phyloP scores from a whole-genome alignment of 2,888 invertebrate genomes.

The Drosophila setosimentum region DNA sequence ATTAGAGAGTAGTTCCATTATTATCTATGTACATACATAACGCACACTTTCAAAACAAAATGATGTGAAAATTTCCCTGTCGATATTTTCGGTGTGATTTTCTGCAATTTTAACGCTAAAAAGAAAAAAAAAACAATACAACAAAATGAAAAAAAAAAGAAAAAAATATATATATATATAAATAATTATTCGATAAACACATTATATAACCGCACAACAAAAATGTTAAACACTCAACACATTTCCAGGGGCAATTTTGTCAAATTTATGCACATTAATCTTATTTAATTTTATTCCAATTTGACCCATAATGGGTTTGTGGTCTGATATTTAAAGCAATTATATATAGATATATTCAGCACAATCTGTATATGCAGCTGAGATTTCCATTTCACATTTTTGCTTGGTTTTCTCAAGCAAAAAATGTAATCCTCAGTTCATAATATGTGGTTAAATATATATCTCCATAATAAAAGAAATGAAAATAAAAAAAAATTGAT shows the following conservation, averaged over 20 bases:
- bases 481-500: constrained; percentile 3
- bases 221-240: constrained; percentile 23
- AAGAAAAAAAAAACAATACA: constrained; percentile 12
- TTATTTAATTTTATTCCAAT: background rate
- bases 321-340: background rate
- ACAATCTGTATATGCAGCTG: constrained; percentile 1
- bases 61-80: constrained; percentile 16
- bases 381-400: constrained; percentile 7
- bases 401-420: constrained; percentile 12
- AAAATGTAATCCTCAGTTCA: constrained; percentile 19
- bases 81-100: constrained; percentile 83
- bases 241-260: constrained; percentile 16
- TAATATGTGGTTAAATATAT: background rate
- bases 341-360: background rate
- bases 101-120: constrained; percentile 84
- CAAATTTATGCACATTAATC: background rate
- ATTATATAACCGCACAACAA: constrained; percentile 48
- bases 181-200: constrained; percentile 28
- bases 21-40: background rate
- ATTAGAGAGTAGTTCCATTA: background rate
- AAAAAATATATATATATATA: constrained; percentile 12
- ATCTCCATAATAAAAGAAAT: constrained; percentile 5
- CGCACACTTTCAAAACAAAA: background rate
- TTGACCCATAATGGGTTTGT: background rate
- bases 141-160: constrained; percentile 1